Evolutionary conservation across 2,888 invertebrate genomes (phyloP).

Genomic region (Ophonus ardosiacus): DNA sequence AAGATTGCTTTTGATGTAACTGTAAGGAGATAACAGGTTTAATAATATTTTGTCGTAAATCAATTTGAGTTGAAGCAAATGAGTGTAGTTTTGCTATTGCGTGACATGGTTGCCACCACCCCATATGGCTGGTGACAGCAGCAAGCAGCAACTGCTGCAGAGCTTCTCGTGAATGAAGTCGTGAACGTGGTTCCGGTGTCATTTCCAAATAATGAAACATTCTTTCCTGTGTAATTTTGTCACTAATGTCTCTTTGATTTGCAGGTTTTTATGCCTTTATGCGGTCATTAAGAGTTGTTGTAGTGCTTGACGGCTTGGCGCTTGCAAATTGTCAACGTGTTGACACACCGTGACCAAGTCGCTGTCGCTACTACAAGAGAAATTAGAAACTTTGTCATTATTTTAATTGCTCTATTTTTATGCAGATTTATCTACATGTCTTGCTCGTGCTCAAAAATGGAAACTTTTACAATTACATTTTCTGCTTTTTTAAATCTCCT

Average conservation of each 20-base stretch:
- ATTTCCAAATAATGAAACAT: conserved; percentile 61
- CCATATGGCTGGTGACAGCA: not conserved
- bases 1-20: not conserved
- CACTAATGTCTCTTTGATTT: conserved; percentile 71
- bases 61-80: not conserved
- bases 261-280: conserved; percentile 63
- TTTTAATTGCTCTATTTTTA: conserved; percentile 23
- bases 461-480: not conserved
- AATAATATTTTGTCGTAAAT: not conserved
- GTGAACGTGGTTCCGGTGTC: conserved; percentile 50
- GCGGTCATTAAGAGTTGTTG: conserved; percentile 24
- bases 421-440: not conserved
- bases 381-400: conserved; percentile 36
- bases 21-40: not conserved
- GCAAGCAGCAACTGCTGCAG: conserved; percentile 1
- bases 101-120: not conserved
- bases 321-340: conserved; percentile 32
- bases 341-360: conserved; percentile 26
- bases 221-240: conserved; percentile 70
- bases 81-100: not conserved
- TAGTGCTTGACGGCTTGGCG: not conserved
- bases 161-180: conserved; percentile 32
- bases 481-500: not conserved
- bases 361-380: not conserved
- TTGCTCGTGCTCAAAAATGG: not conserved